Evolutionary conservation across 2,797 vertebrate genomes (phyloP).

Genomic region (Agapornis canus): DNA sequence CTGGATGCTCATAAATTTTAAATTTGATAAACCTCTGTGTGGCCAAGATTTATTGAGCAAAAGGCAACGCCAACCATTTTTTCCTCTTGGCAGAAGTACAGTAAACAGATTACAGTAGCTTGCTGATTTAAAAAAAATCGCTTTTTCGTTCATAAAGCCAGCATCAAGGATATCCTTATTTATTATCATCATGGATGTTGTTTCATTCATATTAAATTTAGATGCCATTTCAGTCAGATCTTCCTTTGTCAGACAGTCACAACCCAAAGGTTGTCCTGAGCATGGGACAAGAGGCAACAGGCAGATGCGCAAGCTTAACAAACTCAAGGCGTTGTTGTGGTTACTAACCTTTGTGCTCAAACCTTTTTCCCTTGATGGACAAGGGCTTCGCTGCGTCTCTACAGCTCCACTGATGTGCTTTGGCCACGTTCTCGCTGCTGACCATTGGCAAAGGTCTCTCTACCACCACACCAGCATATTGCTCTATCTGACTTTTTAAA

Average conservation of each 20-base stretch:
- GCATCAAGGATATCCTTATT: not conserved
- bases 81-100: not conserved
- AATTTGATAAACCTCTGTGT: not conserved
- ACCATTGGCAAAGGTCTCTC: accelerated
- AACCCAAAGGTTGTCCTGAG: not conserved
- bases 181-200: not conserved
- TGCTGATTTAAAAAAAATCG: not conserved
- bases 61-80: not conserved
- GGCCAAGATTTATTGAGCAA: not conserved
- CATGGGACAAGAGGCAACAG: accelerated
- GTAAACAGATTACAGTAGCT: not conserved
- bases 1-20: conserved; percentile 9
- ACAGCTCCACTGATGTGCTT: accelerated
- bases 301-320: not conserved
- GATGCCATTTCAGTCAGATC: not conserved
- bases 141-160: not conserved
- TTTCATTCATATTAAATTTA: not conserved
- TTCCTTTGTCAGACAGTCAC: not conserved
- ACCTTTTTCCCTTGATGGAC: accelerated
- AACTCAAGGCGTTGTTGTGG: accelerated
- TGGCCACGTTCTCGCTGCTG: not conserved
- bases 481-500: not conserved
- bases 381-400: not conserved
- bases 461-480: not conserved
- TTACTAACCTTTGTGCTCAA: not conserved